A percentile compares a stretch with the other conserved stretches of the same genome.
Evolutionary conservation across 1,140 invertebrate species (phyloP).

Genomic region (Papilio dardanus): DNA sequence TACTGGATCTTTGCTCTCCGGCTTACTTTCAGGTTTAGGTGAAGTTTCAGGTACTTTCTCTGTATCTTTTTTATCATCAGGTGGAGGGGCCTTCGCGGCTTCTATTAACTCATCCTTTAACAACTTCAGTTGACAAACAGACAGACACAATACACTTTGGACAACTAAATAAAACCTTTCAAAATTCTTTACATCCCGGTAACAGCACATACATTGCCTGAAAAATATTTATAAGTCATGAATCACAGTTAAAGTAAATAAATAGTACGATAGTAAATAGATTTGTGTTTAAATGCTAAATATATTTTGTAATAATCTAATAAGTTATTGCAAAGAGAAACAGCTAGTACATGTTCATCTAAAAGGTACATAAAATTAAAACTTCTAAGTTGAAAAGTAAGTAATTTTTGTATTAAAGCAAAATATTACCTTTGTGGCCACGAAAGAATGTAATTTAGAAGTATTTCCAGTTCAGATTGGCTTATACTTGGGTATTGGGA

Average conservation of each 20-base stretch:
- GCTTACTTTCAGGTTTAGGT: constrained; percentile 44
- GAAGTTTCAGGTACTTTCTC: constrained; percentile 46
- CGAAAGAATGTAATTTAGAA: constrained; percentile 86
- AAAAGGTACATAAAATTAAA: not conserved
- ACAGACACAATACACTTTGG: constrained; percentile 90
- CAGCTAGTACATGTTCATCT: not conserved
- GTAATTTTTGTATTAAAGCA: constrained; percentile 15
- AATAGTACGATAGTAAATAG: constrained; percentile 10
- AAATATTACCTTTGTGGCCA: constrained; percentile 86
- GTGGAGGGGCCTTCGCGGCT: constrained; percentile 54
- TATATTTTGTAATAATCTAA: not conserved
- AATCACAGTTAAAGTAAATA: constrained; percentile 37
- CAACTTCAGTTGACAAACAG: constrained; percentile 88
- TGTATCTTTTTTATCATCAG: constrained; percentile 54
- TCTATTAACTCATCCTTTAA: constrained; percentile 84
- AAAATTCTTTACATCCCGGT: constrained; percentile 94
- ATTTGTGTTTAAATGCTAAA: not conserved
- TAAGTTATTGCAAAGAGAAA: constrained; percentile 11
- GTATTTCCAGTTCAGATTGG: constrained; percentile 86
- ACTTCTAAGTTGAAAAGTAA: constrained; percentile 5
- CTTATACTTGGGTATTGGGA: constrained; percentile 84
- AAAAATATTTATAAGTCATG: constrained; percentile 57
- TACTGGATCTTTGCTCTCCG: constrained; percentile 46
- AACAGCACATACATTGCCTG: constrained; percentile 96
- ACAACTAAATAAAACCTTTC: constrained; percentile 93